Conservation (phyloP, 2,113 vertebrate species). For the Narcine bancroftii region DNA sequence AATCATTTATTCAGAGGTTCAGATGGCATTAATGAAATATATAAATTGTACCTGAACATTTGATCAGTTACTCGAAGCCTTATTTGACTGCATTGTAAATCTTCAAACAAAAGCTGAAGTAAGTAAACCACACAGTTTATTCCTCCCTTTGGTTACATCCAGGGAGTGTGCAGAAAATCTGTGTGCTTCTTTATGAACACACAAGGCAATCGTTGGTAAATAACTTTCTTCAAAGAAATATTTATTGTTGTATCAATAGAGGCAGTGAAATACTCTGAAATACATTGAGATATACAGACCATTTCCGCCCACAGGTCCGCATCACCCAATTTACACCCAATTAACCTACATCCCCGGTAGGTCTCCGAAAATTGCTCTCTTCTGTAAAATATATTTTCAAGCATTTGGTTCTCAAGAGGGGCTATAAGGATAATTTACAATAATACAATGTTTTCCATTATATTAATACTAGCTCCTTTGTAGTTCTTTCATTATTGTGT, state of each 20-base stretch:
- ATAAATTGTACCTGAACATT: background rate
- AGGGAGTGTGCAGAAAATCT: background rate
- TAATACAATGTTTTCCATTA: background rate
- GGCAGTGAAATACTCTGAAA: background rate
- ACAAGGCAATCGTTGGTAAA: background rate
- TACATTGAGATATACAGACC: too few relatives aligned
- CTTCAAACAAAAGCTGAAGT: conserved; percentile 16
- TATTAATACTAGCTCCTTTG: background rate
- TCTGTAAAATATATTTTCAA: background rate
- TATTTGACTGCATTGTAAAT: background rate
- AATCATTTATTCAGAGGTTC: background rate
- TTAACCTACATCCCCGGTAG: too few relatives aligned
- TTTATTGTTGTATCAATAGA: background rate
- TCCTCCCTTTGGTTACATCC: background rate
- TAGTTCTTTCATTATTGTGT: background rate
- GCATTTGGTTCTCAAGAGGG: background rate
- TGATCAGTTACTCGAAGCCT: background rate
- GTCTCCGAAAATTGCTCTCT: background rate
- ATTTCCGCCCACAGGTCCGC: too few relatives aligned
- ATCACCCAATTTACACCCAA: too few relatives aligned
- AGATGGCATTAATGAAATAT: background rate
- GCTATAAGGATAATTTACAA: background rate
- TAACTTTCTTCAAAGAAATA: background rate
- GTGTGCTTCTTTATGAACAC: background rate
- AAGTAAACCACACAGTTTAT: background rate